phyloP scores from a whole-genome alignment of 2,888 invertebrate genomes.

The Pristionchus entomophagus region DNA sequence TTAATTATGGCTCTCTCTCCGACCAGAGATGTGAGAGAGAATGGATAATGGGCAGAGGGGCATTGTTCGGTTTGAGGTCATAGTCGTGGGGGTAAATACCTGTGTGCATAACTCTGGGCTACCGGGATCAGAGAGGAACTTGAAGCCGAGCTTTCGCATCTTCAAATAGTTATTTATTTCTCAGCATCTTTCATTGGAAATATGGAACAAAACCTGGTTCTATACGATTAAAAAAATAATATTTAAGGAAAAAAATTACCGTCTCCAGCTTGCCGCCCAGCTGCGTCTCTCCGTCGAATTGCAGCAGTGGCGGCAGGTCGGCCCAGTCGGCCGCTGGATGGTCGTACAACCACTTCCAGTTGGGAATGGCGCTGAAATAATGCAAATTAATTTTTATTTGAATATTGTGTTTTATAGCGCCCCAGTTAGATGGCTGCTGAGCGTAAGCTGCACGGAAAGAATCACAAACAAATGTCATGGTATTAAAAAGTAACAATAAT shows the following conservation, averaged over 20 bases:
- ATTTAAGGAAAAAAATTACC: conserved; percentile 44
- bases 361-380: conserved; percentile 64
- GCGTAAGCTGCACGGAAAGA: too few species aligned
- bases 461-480: too few species aligned
- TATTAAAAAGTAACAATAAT: too few species aligned
- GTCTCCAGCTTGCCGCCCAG: conserved; percentile 65
- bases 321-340: conserved; percentile 49
- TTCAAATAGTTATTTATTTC: conserved; percentile 39
- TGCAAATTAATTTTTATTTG: neutral
- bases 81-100: conserved; percentile 9
- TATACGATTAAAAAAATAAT: neutral
- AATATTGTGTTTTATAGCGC: too few species aligned
- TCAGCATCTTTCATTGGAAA: neutral
- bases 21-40: too few species aligned
- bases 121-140: conserved; percentile 55
- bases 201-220: neutral
- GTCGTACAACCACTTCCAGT: conserved; percentile 73
- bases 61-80: too few species aligned
- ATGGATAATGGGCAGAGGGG: too few species aligned
- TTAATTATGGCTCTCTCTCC: too few species aligned
- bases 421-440: too few species aligned
- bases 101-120: neutral
- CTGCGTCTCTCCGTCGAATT: conserved; percentile 74
- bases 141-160: conserved; percentile 71
- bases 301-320: conserved; percentile 66